These are phyloP conservation scores for Carpatolechia fugitivella DNA, from an alignment of 2,888 invertebrate genomes.

Conservation along the genomic window DNA sequence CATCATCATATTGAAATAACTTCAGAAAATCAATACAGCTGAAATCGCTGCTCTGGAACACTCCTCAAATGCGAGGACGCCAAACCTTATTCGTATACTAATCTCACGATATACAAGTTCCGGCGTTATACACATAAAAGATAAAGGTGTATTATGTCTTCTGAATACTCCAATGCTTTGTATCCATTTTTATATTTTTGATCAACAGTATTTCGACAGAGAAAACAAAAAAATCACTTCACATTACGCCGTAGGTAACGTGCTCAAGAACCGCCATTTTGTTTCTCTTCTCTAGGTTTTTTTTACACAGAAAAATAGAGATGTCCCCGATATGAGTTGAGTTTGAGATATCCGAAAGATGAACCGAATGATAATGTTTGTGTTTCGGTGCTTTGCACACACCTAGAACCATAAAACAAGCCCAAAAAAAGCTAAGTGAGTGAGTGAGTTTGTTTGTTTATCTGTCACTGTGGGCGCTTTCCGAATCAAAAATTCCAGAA, in stretches of 20 bases:
- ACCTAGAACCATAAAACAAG: too few relatives aligned
- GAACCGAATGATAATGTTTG: too few relatives aligned
- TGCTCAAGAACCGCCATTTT: slow-evolving; percentile 16
- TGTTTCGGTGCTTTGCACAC: too few relatives aligned
- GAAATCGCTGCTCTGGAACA: slow-evolving; percentile 32
- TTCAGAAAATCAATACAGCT: slow-evolving; percentile 48
- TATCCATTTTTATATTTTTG: too few relatives aligned
- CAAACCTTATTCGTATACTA: slow-evolving; percentile 10
- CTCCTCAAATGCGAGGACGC: slow-evolving; percentile 34
- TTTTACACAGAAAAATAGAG: background rate
- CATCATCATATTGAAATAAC: slow-evolving; percentile 62
- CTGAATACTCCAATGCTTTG: background rate
- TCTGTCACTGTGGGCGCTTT: too few relatives aligned
- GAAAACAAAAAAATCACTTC: background rate
- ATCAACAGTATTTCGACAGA: background rate
- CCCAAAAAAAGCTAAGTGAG: too few relatives aligned
- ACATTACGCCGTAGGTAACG: background rate
- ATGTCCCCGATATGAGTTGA: too few relatives aligned
- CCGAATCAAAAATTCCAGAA: too few relatives aligned
- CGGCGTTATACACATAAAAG: background rate
- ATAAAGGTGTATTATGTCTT: background rate
- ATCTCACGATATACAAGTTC: slow-evolving; percentile 1
- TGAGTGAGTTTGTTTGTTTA: too few relatives aligned
- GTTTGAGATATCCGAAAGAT: too few relatives aligned
- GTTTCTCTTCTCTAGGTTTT: background rate